phyloP scores from a whole-genome alignment of 2,113 vertebrate species.

The Hippotragus niger region DNA sequence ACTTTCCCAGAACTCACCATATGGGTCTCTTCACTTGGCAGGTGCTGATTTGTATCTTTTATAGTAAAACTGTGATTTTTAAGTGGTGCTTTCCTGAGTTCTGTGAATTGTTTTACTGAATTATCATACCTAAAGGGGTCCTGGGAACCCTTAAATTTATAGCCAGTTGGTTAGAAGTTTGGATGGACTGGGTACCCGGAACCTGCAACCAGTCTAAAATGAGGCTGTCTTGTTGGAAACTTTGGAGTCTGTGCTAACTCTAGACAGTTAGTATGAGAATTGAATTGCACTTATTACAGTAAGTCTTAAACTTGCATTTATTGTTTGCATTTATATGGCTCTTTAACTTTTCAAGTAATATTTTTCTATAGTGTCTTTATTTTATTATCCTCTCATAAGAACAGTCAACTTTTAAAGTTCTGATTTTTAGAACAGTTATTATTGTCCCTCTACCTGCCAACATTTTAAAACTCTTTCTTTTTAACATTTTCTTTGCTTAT shows the following conservation, averaged over 20 bases:
- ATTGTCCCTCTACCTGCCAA: neutral
- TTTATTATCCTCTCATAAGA: neutral
- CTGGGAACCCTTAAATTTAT: neutral
- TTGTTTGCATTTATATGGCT: constrained; percentile 6
- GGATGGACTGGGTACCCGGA: neutral
- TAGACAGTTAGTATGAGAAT: neutral
- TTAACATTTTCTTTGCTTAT: neutral
- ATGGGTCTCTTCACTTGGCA: neutral
- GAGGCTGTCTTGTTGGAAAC: neutral
- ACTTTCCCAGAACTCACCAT: neutral
- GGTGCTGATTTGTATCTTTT: neutral
- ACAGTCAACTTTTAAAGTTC: neutral
- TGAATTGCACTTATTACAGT: neutral
- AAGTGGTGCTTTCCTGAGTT: neutral
- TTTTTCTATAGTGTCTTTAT: neutral
- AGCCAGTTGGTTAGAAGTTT: neutral
- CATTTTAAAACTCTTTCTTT: neutral
- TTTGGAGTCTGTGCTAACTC: neutral
- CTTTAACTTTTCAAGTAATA: constrained; percentile 1
- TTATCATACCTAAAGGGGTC: neutral
- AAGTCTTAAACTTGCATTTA: neutral
- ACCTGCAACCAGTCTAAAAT: neutral
- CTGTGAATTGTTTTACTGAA: neutral
- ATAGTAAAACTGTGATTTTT: neutral
- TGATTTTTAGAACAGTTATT: neutral